These are phyloP conservation scores for Anguilla obscura DNA, from an alignment of 2,797 vertebrate species.

Conservation along the genomic window DNA sequence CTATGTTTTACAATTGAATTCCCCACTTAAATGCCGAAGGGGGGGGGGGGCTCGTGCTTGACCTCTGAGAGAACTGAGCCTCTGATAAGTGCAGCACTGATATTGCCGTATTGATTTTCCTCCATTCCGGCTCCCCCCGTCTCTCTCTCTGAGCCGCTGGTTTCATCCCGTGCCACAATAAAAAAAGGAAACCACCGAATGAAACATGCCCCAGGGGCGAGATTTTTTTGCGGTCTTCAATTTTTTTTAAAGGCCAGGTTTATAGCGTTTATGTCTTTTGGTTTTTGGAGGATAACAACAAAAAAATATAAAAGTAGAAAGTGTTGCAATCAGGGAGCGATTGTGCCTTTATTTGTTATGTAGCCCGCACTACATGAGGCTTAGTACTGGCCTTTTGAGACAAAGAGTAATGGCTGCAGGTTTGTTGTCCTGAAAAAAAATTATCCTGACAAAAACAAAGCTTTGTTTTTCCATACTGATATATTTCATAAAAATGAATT, in stretches of 20 bases:
- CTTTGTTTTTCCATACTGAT: background rate
- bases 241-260: conserved; percentile 33
- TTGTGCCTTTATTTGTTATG: background rate
- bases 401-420: background rate
- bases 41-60: conserved; percentile 69
- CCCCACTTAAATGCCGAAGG: conserved; percentile 65
- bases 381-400: background rate
- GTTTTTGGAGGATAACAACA: conserved; percentile 13
- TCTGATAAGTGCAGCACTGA: conserved; percentile 79
- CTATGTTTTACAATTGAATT: conserved; percentile 75
- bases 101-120: conserved; percentile 85
- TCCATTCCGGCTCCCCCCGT: conserved; percentile 62
- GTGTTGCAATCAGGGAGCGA: conserved; percentile 6
- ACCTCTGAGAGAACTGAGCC: conserved; percentile 72
- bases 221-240: conserved; percentile 33
- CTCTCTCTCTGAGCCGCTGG: conserved; percentile 61
- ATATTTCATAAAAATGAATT: background rate
- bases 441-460: background rate
- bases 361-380: background rate
- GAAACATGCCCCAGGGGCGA: conserved; percentile 67
- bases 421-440: background rate
- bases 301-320: conserved; percentile 6
- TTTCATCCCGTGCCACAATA: conserved; percentile 82
- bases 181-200: conserved; percentile 75
- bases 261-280: conserved; percentile 20